These are phyloP conservation scores for Sciurus niger DNA, from an alignment of 2,113 vertebrate genomes.

Conservation along the genomic window DNA sequence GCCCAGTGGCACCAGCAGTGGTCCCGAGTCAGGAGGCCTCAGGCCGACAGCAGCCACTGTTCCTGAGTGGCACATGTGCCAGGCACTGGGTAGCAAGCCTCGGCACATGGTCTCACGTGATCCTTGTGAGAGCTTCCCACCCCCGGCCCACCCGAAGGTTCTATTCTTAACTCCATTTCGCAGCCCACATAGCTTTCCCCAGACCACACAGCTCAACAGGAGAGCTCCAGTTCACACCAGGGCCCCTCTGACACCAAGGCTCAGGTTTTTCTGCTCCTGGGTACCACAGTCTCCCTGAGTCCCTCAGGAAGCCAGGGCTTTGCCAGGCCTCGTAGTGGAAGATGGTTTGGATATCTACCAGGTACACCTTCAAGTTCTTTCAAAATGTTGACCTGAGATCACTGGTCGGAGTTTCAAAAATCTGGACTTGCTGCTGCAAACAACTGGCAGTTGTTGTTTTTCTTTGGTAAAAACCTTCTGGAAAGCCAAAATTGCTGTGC, in stretches of 20 bases:
- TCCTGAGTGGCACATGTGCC: not conserved
- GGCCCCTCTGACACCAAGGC: not conserved
- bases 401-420: not conserved
- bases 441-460: not conserved
- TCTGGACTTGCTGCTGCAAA: conserved; percentile 15
- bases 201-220: not conserved
- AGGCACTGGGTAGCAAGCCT: rapidly evolving
- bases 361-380: conserved; percentile 1
- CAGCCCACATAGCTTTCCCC: not conserved
- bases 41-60: rapidly evolving
- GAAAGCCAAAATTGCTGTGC: conserved; percentile 57
- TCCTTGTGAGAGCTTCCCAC: not conserved
- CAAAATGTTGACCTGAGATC: not conserved
- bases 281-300: not conserved
- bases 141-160: not conserved
- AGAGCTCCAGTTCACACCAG: not conserved
- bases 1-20: not conserved
- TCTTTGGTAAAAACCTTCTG: conserved; percentile 47
- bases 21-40: not conserved
- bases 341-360: conserved; percentile 1
- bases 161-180: conserved; percentile 1
- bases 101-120: not conserved
- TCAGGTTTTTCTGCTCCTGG: not conserved
- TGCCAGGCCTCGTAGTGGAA: not conserved
- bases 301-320: conserved; percentile 1